Conservation (phyloP, 2,888 invertebrate genomes). For the Scrobipalpa costella region DNA sequence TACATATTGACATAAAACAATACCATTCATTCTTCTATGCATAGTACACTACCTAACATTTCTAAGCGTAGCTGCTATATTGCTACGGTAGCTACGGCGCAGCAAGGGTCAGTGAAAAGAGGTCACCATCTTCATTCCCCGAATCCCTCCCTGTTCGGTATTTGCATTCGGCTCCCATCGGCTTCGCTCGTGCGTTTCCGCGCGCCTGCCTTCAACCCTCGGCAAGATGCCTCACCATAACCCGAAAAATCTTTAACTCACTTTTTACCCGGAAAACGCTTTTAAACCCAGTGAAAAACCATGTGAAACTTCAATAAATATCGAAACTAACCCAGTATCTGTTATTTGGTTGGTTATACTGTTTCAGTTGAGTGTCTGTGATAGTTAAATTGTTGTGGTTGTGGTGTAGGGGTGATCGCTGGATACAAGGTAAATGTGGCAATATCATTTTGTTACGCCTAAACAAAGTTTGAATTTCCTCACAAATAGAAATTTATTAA, state of each 20-base stretch:
- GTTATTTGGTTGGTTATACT: slow-evolving; percentile 47
- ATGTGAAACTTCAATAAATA: slow-evolving; percentile 47
- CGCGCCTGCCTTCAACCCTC: slow-evolving; percentile 68
- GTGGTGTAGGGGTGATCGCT: slow-evolving; percentile 41
- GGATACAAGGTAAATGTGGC: slow-evolving; percentile 45
- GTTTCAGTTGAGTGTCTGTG: slow-evolving; percentile 62
- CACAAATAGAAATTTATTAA: background rate
- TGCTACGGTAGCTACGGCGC: background rate
- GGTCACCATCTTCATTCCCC: slow-evolving; percentile 32
- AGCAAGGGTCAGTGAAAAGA: slow-evolving; percentile 21
- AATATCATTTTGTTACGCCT: slow-evolving; percentile 8
- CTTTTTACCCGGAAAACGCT: slow-evolving; percentile 48
- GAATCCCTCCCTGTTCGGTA: slow-evolving; percentile 58
- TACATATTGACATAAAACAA: too few species aligned
- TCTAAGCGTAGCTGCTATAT: background rate
- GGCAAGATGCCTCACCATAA: slow-evolving; percentile 64
- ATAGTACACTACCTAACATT: too few species aligned
- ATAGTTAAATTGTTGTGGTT: slow-evolving; percentile 60
- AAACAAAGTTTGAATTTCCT: slow-evolving; percentile 12
- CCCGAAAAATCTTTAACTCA: slow-evolving; percentile 71
- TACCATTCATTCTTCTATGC: too few species aligned
- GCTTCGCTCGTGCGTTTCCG: slow-evolving; percentile 69
- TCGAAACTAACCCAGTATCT: slow-evolving; percentile 41
- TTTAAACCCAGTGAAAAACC: slow-evolving; percentile 53
- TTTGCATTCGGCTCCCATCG: slow-evolving; percentile 73